phyloP scores from a whole-genome alignment of 2,113 vertebrate genomes.

The Grus americana region DNA sequence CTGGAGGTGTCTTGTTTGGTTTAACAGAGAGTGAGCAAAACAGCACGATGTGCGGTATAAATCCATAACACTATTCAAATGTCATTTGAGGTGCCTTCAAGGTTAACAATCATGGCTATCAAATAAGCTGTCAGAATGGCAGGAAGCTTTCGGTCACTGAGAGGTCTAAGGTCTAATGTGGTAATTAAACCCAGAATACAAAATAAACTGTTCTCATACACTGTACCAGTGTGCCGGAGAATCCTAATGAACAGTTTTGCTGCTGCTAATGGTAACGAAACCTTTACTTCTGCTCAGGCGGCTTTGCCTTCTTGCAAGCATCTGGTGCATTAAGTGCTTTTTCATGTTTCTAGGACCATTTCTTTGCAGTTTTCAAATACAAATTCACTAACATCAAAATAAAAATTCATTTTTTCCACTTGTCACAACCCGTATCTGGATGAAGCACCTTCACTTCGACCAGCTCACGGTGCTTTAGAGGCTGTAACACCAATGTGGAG shows the following conservation, averaged over 20 bases:
- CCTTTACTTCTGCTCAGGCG: not conserved
- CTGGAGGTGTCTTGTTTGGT: slow-evolving; percentile 43
- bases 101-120: slow-evolving; percentile 51
- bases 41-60: not conserved
- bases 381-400: not conserved
- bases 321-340: not conserved
- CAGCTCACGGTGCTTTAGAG: not conserved
- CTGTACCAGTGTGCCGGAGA: not conserved
- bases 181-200: slow-evolving; percentile 58
- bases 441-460: not conserved
- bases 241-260: slow-evolving; percentile 21
- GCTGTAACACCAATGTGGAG: not conserved
- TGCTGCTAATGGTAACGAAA: not conserved
- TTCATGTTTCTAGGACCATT: not conserved
- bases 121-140: slow-evolving; percentile 55
- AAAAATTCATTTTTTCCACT: not conserved
- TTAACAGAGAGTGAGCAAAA: slow-evolving; percentile 37
- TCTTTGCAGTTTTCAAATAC: not conserved
- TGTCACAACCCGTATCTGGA: not conserved
- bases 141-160: slow-evolving; percentile 44
- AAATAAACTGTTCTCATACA: slow-evolving; percentile 40
- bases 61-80: slow-evolving; percentile 60
- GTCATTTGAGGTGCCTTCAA: slow-evolving; percentile 31
- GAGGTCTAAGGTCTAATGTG: slow-evolving; percentile 52
- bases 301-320: not conserved